A percentile compares a stretch with the other conserved stretches of the same genome.
Evolutionary conservation across 2,113 vertebrate species (phyloP).

Genomic region (Passer montanus): DNA sequence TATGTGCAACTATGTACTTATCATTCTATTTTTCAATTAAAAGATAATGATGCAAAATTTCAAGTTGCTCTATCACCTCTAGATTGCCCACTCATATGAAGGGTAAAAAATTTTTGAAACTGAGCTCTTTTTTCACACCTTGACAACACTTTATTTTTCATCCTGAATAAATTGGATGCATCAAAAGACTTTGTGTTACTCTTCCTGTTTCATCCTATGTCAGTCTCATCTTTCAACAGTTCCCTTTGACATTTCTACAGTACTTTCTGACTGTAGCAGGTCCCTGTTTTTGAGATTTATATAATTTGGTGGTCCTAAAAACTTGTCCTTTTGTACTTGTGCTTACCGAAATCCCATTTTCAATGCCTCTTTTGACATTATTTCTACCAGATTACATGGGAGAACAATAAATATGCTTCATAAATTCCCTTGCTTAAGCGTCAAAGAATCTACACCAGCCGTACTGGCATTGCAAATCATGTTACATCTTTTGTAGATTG

Average conservation of each 20-base stretch:
- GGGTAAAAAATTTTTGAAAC: neutral
- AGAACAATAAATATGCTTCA: constrained; percentile 7
- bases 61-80: neutral
- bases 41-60: neutral
- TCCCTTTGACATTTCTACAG: neutral
- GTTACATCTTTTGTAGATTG: neutral
- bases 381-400: constrained; percentile 45
- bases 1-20: neutral
- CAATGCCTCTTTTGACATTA: neutral
- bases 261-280: neutral
- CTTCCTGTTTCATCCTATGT: neutral
- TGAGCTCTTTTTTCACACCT: neutral
- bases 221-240: neutral
- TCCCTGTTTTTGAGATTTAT: neutral
- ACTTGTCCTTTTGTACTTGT: constrained; percentile 29
- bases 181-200: neutral
- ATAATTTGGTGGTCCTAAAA: neutral
- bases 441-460: constrained; percentile 33
- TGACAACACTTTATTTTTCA: neutral
- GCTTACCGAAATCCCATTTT: constrained; percentile 34
- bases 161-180: neutral
- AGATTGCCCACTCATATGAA: neutral
- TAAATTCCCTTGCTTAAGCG: constrained; percentile 21
- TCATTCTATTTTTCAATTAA: neutral
- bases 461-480: neutral